Base-by-base conservation (phyloP, 2,797 vertebrate species). In the Allobates femoralis region DNA sequence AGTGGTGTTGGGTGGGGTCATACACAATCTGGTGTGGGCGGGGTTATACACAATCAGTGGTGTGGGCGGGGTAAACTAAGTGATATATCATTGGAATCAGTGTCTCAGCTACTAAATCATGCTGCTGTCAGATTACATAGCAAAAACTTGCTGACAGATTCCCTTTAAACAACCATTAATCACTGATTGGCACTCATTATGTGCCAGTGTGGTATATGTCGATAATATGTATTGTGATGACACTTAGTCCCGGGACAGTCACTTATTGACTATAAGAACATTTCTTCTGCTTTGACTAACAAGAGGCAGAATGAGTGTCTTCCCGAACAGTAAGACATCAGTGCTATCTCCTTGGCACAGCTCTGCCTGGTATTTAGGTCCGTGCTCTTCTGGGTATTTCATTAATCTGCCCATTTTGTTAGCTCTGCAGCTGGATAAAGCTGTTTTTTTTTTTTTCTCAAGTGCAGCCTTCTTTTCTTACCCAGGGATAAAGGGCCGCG, bases 401-500 rank as follows among this genome's bases (percentile, higher is more conserved):
- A 87, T 84, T 84, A 84, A 83, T 64, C 66, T 55, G 75, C 81
- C 69, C 34, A 87, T 82, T 79, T 84, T 84, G 86, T 84, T 84
- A 84, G 67, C 86, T 74, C 58, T 81, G 69, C 86, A 81, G 86
- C 86, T 84, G 86, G 82, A 87, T 87, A 85, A 87, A 87, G 86
- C 82, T 80, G 82, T 85, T 84, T 75, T 87, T 76, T 86, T 46
- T 46, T 46, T 46, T 41, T 79, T 37, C 73, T 75, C 81, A 64
- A 87, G 81, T 2, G 2, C 90, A 85, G 90, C 88, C 90, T 92
- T 82, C 90, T 90, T 90, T 90, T 86, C 90, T 90, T 90, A 76
- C 91, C 89, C 88, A 78, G 88, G 88, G 90, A 92, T 91, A 91
- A 92, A 92, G 88, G 88, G 90, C 89, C 87, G 88, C 89, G 60